These are phyloP conservation scores for Melinaea menophilus DNA, from an alignment of 2,888 invertebrate genomes.

Conservation along the genomic window DNA sequence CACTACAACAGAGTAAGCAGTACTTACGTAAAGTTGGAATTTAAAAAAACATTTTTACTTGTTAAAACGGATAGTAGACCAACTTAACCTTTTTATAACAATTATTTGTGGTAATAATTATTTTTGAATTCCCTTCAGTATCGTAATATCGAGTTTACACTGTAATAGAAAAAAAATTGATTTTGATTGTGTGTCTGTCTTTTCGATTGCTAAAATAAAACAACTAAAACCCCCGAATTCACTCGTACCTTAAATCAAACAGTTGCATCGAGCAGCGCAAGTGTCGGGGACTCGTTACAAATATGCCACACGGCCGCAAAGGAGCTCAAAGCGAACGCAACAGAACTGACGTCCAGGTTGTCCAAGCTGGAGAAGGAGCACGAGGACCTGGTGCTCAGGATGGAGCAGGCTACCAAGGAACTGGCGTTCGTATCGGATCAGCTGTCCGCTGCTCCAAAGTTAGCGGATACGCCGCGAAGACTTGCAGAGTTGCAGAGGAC, in stretches of 20 bases:
- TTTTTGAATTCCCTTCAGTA: too few relatives aligned
- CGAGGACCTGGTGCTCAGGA: slow-evolving; percentile 52
- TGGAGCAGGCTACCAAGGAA: slow-evolving; percentile 66
- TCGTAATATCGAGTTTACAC: too few relatives aligned
- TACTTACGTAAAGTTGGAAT: too few relatives aligned
- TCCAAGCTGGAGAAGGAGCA: slow-evolving; percentile 77
- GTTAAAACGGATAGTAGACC: too few relatives aligned
- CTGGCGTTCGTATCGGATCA: slow-evolving; percentile 77
- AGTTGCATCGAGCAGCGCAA: slow-evolving; percentile 83
- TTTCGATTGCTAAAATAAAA: too few relatives aligned
- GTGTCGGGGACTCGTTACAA: slow-evolving; percentile 83
- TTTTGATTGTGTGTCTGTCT: too few relatives aligned
- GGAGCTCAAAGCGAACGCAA: slow-evolving; percentile 82
- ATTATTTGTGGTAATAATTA: too few relatives aligned
- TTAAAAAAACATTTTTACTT: too few relatives aligned
- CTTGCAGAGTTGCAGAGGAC: slow-evolving; percentile 74
- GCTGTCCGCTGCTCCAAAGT: slow-evolving; percentile 77
- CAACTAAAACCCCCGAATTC: too few relatives aligned
- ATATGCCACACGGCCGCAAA: slow-evolving; percentile 84
- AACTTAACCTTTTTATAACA: too few relatives aligned
- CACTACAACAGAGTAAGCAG: too few relatives aligned
- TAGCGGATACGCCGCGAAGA: slow-evolving; percentile 77
- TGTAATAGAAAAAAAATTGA: too few relatives aligned
- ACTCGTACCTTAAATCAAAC: slow-evolving; percentile 33
- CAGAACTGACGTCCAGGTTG: slow-evolving; percentile 76